A percentile compares a stretch with the other conserved stretches of the same genome.
These are phyloP conservation scores for Mystacides longicornis DNA, from an alignment of 2,888 invertebrate species.

Conservation along the genomic window DNA sequence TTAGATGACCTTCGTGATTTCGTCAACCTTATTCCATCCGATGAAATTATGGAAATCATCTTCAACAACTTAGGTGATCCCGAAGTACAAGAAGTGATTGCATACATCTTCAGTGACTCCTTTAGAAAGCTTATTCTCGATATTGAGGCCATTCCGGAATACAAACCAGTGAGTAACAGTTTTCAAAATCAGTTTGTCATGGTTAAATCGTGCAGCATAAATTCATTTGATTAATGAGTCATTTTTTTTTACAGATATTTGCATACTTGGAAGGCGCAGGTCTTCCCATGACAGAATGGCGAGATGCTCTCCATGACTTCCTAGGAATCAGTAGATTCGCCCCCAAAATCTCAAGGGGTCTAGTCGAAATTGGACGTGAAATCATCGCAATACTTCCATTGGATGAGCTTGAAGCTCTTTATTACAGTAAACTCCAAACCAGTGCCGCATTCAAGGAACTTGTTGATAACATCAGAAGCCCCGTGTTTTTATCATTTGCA, in stretches of 20 bases:
- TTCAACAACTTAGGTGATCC: no score
- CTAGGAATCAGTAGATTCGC: not conserved
- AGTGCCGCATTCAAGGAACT: conserved; percentile 8
- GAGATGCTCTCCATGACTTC: not conserved
- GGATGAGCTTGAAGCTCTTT: conserved; percentile 10
- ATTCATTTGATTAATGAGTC: no score
- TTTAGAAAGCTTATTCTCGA: no score
- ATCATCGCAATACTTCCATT: conserved; percentile 13
- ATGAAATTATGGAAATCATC: no score
- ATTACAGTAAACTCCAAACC: conserved; percentile 2
- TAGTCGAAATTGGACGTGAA: conserved; percentile 8
- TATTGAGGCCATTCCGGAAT: no score
- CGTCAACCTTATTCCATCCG: no score
- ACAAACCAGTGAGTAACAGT: no score
- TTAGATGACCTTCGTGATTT: no score
- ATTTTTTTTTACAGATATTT: conserved; percentile 2
- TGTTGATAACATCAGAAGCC: conserved; percentile 4
- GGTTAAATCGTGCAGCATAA: no score
- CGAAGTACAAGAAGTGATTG: no score
- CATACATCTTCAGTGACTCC: no score
- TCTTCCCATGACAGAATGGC: conserved; percentile 1
- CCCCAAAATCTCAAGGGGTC: not conserved
- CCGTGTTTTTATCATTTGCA: conserved; percentile 2
- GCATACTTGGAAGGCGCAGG: not conserved
- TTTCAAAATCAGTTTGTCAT: no score